These are phyloP conservation scores for Puntigrus tetrazona DNA, from an alignment of 2,113 vertebrate species.

Conservation along the genomic window DNA sequence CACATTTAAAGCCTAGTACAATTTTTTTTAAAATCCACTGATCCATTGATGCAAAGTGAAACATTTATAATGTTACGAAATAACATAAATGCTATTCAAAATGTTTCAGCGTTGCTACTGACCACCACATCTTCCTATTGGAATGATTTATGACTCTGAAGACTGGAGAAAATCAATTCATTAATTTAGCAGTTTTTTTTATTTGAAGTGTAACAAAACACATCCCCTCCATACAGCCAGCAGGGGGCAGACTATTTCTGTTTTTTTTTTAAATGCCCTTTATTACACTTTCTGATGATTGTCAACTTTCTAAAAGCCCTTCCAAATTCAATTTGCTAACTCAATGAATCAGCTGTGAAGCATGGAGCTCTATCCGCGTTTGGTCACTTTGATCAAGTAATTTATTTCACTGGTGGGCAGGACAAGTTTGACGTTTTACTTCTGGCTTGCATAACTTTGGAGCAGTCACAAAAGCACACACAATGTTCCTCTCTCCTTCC, in stretches of 20 bases:
- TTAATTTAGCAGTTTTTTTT: too few relatives aligned
- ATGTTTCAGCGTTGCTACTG: too few relatives aligned
- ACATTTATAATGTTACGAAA: too few relatives aligned
- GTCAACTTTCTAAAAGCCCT: background rate
- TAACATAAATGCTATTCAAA: too few relatives aligned
- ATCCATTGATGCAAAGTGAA: too few relatives aligned
- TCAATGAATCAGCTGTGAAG: slow-evolving; percentile 28
- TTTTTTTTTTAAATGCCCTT: background rate
- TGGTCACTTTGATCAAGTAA: slow-evolving; percentile 40
- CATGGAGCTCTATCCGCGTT: slow-evolving; percentile 2
- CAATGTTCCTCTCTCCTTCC: background rate
- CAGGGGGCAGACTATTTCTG: background rate
- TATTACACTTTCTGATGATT: slow-evolving; percentile 7
- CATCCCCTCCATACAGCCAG: background rate
- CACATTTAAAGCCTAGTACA: too few relatives aligned
- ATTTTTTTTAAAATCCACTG: too few relatives aligned
- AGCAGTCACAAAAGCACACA: background rate
- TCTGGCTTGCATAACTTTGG: slow-evolving; percentile 38
- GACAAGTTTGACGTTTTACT: slow-evolving; percentile 33
- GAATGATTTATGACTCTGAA: too few relatives aligned
- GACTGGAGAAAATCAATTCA: too few relatives aligned
- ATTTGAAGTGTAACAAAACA: background rate
- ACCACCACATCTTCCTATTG: too few relatives aligned
- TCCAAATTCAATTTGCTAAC: slow-evolving; percentile 12
- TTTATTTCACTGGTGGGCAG: slow-evolving; percentile 22